These are phyloP conservation scores for Argentina silus DNA, from an alignment of 2,797 vertebrate species.

Conservation along the genomic window DNA sequence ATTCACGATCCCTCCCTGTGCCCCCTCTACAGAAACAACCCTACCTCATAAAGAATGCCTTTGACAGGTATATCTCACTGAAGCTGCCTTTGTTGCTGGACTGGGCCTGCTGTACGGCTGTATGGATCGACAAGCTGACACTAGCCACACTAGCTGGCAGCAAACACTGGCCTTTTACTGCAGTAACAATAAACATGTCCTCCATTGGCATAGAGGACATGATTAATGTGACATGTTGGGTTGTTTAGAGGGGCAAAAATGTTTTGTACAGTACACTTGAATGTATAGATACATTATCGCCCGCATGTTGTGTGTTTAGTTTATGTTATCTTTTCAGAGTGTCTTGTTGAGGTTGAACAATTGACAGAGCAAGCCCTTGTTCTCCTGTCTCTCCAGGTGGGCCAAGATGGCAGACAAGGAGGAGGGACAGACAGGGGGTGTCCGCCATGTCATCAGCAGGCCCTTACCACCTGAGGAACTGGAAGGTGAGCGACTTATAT, in stretches of 20 bases:
- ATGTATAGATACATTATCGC: constrained; percentile 57
- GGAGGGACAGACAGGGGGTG: constrained; percentile 57
- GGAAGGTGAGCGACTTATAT: constrained; percentile 11
- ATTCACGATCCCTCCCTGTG: constrained; percentile 39
- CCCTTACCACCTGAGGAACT: constrained; percentile 9
- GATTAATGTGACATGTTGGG: constrained; percentile 72
- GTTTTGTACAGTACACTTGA: constrained; percentile 64
- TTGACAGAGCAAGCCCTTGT: constrained; percentile 57
- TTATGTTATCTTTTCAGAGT: constrained; percentile 68
- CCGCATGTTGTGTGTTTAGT: constrained; percentile 68
- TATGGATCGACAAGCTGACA: constrained; percentile 72
- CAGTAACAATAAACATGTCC: constrained; percentile 66
- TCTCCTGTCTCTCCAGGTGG: constrained; percentile 68
- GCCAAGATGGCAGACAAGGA: constrained; percentile 65
- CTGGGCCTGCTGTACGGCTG: constrained; percentile 61
- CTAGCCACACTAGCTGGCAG: constrained; percentile 58
- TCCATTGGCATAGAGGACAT: constrained; percentile 64
- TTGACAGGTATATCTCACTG: constrained; percentile 70
- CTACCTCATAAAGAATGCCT: constrained; percentile 69
- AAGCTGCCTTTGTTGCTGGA: constrained; percentile 69
- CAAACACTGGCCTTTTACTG: constrained; percentile 56
- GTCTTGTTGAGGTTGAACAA: constrained; percentile 39
- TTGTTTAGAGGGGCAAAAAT: constrained; percentile 50
- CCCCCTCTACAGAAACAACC: constrained; percentile 62
- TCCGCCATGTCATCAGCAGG: constrained; percentile 57